phyloP scores from a whole-genome alignment of 1,140 invertebrate genomes.

The Formica selysi region DNA sequence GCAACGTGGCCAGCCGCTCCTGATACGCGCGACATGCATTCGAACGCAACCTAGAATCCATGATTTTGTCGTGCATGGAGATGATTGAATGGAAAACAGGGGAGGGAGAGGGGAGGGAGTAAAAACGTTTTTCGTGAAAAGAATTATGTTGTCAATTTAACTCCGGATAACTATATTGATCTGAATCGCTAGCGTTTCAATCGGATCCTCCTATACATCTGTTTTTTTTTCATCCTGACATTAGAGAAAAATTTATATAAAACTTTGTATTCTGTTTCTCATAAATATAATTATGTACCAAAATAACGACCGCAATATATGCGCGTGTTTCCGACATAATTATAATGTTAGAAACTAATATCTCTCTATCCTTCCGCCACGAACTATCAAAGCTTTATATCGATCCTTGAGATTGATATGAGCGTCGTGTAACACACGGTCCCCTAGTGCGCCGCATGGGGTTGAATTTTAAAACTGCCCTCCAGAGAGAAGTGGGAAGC shows the following conservation, averaged over 20 bases:
- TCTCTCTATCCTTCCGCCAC: not conserved
- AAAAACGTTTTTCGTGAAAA: conserved; percentile 48
- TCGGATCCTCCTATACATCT: not conserved
- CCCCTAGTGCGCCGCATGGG: conserved; percentile 78
- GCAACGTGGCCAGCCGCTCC: conserved; percentile 61
- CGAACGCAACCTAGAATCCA: conserved; percentile 71
- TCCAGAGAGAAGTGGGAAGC: conserved; percentile 71
- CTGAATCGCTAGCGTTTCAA: conserved; percentile 22
- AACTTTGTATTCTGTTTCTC: not conserved
- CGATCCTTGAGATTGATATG: conserved; percentile 76
- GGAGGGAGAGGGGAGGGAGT: not conserved
- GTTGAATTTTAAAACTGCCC: conserved; percentile 84
- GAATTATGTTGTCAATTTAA: conserved; percentile 60
- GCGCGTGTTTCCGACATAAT: not conserved
- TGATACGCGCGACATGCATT: conserved; percentile 67
- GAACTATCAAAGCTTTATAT: conserved; percentile 52
- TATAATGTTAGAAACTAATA: not conserved
- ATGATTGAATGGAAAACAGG: conserved; percentile 61
- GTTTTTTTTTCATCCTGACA: not conserved
- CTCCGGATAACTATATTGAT: conserved; percentile 30
- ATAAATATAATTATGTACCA: not conserved
- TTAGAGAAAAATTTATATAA: not conserved
- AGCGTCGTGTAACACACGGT: conserved; percentile 72
- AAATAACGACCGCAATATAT: not conserved
- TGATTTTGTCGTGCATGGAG: conserved; percentile 66